Evolutionary conservation across 2,113 vertebrate genomes (phyloP).

Genomic region (Periophthalmodon schlosseri): DNA sequence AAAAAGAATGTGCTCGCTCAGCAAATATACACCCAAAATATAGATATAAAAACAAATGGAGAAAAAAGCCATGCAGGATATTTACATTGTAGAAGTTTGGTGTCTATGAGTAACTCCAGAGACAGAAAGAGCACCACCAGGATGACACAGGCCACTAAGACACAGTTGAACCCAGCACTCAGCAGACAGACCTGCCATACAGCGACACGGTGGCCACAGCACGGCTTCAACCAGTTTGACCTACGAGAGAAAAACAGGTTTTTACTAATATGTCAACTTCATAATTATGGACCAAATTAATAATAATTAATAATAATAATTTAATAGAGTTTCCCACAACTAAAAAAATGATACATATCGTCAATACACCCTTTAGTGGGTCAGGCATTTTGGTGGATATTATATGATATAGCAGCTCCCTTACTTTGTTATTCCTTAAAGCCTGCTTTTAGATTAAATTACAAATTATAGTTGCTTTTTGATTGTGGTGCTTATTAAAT

Average conservation of each 20-base stretch:
- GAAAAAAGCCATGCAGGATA: conserved; percentile 30
- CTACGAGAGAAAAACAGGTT: conserved; percentile 61
- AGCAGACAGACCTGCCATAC: conserved; percentile 98
- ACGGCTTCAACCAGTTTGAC: conserved; percentile 98
- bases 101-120: conserved; percentile 98
- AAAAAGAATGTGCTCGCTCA: conserved; percentile 26
- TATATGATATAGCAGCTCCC: too few relatives aligned
- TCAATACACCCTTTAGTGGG: too few relatives aligned
- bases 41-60: conserved; percentile 3
- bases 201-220: conserved; percentile 91
- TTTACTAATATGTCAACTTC: not conserved
- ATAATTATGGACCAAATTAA: not conserved
- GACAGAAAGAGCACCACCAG: conserved; percentile 96
- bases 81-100: conserved; percentile 98
- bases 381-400: too few relatives aligned
- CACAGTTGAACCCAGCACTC: conserved; percentile 96
- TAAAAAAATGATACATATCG: too few relatives aligned
- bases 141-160: conserved; percentile 96
- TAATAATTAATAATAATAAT: too few relatives aligned
- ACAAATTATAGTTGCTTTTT: too few relatives aligned
- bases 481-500: too few relatives aligned
- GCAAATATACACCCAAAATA: conserved; percentile 10
- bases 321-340: too few relatives aligned
- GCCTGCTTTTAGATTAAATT: too few relatives aligned
- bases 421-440: too few relatives aligned